Conservation (phyloP, 2,113 vertebrate genomes). For the Clarias magur region DNA sequence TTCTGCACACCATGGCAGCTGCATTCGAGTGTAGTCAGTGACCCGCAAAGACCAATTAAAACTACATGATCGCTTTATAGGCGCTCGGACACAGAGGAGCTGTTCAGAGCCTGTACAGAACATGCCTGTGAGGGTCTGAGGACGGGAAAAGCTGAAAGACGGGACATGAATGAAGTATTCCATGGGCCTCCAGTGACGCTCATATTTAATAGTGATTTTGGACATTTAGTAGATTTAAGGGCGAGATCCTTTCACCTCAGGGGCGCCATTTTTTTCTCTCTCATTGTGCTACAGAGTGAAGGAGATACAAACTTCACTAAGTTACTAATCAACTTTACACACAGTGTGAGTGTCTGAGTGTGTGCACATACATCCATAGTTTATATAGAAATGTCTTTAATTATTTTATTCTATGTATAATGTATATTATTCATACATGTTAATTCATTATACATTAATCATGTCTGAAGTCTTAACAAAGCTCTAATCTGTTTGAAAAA, state of each 20-base stretch:
- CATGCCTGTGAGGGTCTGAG: not conserved
- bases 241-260: not conserved
- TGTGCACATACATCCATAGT: not conserved
- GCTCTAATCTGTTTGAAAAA: too few species aligned
- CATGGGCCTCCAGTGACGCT: not conserved
- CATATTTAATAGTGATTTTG: not conserved
- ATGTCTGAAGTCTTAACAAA: too few species aligned
- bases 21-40: not conserved
- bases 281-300: not conserved
- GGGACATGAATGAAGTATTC: not conserved
- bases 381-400: too few species aligned
- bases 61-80: not conserved
- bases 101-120: not conserved
- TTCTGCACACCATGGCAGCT: not conserved
- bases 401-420: too few species aligned
- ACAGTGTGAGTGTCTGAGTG: not conserved
- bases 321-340: not conserved
- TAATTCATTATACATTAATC: too few species aligned
- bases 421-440: too few species aligned
- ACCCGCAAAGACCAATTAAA: slow-evolving; percentile 22
- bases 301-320: not conserved
- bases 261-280: not conserved
- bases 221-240: not conserved
- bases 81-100: not conserved
- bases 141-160: not conserved